Evolutionary conservation across 2,113 vertebrate species (phyloP), one percentile per base, ranked within the genome.

Genomic region (Mellivora capensis): DNA sequence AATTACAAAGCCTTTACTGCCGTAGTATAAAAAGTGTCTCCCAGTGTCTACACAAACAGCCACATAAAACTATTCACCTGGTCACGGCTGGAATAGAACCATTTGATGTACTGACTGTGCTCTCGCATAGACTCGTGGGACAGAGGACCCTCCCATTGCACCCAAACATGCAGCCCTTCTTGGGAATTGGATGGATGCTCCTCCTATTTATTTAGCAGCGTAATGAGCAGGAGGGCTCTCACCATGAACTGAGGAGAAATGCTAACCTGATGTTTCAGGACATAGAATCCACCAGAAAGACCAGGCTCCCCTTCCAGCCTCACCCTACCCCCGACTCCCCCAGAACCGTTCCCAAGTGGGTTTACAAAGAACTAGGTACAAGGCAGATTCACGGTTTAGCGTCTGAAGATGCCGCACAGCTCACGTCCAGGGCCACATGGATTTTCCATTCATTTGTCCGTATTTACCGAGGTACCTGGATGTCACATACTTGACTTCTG

Each of bases 1-100:
- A 62, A 62, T 93, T 54, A 90, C 59, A 57, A 57, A 42, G 44
- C n/a, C 76, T 71, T 90, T 72, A 83, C 74, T 34, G 90, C 47
- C 64, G 29, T 39, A 14, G 39, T 59, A 59, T 37, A 21, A 49
- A 49, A 54, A 12, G 39, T 39, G 23, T 62, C 61, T 62, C 62
- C 27, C 21, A 59, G 91, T 23, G 31, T 62, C 52, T 93, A 6
- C 76, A 62, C 80, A 74, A 86, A 29, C 52, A 72, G 25, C 15
- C 39, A 15, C 1, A 2, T 87, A 20, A 74, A 96, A n/a, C 52
- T 54, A 20, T 10, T 57, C 72, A 71, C 86, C 18, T 59, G 77
- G 81, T 27, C 62, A 34, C 3, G 27, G 67, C 34, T 80, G 84
- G 72, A 8, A 18, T 37, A 20, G 80, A 74, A 31, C 42, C 25